phyloP scores from a whole-genome alignment of 2,888 invertebrate species.

The Subacronicta megacephala region DNA sequence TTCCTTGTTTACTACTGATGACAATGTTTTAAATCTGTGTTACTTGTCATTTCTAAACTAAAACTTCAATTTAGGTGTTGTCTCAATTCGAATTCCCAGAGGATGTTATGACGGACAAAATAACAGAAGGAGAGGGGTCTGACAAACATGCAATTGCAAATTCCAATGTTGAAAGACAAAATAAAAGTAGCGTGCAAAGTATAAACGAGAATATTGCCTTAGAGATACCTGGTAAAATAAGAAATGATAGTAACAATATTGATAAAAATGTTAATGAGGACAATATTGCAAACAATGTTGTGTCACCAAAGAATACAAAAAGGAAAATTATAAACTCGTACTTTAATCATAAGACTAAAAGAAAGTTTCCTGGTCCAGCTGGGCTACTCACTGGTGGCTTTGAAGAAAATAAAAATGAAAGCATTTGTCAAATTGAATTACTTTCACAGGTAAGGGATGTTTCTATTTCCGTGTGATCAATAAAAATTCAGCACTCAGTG shows the following conservation, averaged over 20 bases:
- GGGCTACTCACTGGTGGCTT: constrained; percentile 77
- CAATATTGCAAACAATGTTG: constrained; percentile 13
- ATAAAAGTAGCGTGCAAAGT: constrained; percentile 8
- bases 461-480: too few relatives aligned
- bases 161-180: constrained; percentile 1
- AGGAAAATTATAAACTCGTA: constrained; percentile 80
- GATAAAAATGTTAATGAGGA: constrained; percentile 9
- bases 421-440: constrained; percentile 77
- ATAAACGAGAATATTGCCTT: constrained; percentile 5
- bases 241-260: constrained; percentile 15
- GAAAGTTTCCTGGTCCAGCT: constrained; percentile 86
- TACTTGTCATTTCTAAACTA: too few relatives aligned
- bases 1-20: too few relatives aligned
- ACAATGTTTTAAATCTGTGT: not conserved
- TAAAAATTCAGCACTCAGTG: too few relatives aligned
- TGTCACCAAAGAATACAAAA: constrained; percentile 76
- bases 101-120: constrained; percentile 28
- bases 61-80: constrained; percentile 66
- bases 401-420: constrained; percentile 75
- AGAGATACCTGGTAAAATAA: not conserved
- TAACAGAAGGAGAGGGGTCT: constrained; percentile 5
- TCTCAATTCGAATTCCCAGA: constrained; percentile 82
- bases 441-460: constrained; percentile 80
- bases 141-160: constrained; percentile 10
- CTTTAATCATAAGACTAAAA: constrained; percentile 80